Base-by-base conservation (phyloP, 2,797 vertebrate genomes). In the Myripristis murdjan region DNA sequence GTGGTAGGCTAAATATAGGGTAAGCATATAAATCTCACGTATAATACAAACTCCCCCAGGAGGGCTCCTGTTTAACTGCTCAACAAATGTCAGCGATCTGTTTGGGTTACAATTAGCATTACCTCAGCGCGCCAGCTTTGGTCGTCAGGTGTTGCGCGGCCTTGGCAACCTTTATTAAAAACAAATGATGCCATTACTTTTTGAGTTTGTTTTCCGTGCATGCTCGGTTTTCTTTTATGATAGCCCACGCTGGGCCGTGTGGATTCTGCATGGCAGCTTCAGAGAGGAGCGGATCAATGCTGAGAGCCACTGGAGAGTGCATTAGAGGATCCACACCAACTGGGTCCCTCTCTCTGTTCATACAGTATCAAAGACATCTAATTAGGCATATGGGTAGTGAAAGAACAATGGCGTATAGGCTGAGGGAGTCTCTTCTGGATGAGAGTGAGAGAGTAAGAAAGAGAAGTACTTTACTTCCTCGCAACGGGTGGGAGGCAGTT, bases 341-440 rank as follows among this genome's bases (percentile, higher is more conserved):
- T 87, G 85, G 72, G 89, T 81, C 83, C 70, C 82, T 11, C 65
- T 15, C 48, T 87, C 86, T 88, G 85, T 89, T 91, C 91, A 86
- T 86, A 86, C 73, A 52, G 63, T 76, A 90, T 93, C 89, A 92
- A 90, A 93, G 84, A 70, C 78, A 77, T 79, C 85, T 83, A 85
- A 93, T 92, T 91, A 91, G 81, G 69, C 12, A 1, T 58, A 46
- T 61, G 84, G 74, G 72, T 41, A 55, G 60, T 15, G 35, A 59
- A 59, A 76, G 77, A 91, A 91, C 89, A 89, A 88, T 87, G 53
- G 75, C 39, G 74, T 31, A 56, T 2, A 24, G 33, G 51, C 78
- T 85, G 70, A 78, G 83, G 67, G 78, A 87, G 84, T 75, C 73
- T 10, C 76, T 75, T 79, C 77, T 82, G 83, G 52, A 77, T 23